phyloP scores from a whole-genome alignment of 2,888 invertebrate species.

The Andrena haemorrhoa region DNA sequence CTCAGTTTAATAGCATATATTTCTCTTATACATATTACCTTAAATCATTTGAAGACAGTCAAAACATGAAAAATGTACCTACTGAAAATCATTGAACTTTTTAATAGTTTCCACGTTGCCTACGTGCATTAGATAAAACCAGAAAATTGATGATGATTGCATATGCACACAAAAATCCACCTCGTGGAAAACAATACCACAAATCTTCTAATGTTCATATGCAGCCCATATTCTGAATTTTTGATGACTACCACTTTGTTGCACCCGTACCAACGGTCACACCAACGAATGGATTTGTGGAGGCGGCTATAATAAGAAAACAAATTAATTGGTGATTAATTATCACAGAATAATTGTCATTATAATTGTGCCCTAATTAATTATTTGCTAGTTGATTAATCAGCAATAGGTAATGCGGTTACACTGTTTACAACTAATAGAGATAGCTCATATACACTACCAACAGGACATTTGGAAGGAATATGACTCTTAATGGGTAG shows the following conservation, averaged over 20 bases:
- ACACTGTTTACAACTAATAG: not conserved
- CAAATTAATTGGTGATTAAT: conserved; percentile 28
- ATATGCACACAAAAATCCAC: conserved; percentile 41
- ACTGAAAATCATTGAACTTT: not conserved
- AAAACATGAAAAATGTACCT: not conserved
- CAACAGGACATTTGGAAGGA: no score
- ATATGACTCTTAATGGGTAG: not conserved
- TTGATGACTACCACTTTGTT: conserved; percentile 81
- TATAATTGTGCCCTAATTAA: not conserved
- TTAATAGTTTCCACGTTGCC: not conserved
- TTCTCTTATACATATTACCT: not conserved
- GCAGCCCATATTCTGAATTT: conserved; percentile 14
- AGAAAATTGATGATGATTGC: not conserved
- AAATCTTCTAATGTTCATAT: conserved; percentile 31
- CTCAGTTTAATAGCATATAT: not conserved
- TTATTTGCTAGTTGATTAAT: not conserved
- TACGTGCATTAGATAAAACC: not conserved
- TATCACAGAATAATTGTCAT: not conserved
- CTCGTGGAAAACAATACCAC: conserved; percentile 29
- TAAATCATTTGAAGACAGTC: not conserved
- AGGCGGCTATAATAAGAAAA: conserved; percentile 71
- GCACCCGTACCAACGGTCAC: conserved; percentile 77
- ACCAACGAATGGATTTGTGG: conserved; percentile 83
- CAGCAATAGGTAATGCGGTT: not conserved
- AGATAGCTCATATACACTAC: not conserved